Conservation (phyloP, 2,113 vertebrate genomes). For the Megaceryle maxima region DNA sequence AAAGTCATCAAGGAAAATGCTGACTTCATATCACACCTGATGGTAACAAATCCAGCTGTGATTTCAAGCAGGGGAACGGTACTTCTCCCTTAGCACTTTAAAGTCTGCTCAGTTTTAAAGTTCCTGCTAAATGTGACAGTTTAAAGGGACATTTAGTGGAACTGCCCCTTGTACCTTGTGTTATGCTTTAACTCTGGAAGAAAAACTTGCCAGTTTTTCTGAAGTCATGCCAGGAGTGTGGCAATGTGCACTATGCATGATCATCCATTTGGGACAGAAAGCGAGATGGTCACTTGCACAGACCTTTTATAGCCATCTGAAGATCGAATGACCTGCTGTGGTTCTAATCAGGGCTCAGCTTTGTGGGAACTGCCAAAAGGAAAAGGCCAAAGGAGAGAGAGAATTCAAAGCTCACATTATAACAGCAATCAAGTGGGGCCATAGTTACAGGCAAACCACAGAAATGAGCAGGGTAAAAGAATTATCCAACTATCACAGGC, state of each 20-base stretch:
- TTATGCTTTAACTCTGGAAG: slow-evolving; percentile 20
- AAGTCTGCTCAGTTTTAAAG: slow-evolving; percentile 48
- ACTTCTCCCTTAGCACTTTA: slow-evolving; percentile 32
- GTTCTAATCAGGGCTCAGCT: slow-evolving; percentile 67
- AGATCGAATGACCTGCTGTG: slow-evolving; percentile 60
- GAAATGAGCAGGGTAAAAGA: slow-evolving; percentile 44
- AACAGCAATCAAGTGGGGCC: slow-evolving; percentile 41
- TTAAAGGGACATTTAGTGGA: slow-evolving; percentile 37
- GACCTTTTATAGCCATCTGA: slow-evolving; percentile 67
- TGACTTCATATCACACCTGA: slow-evolving; percentile 60
- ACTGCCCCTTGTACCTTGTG: slow-evolving; percentile 1
- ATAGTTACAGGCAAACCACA: slow-evolving; percentile 45
- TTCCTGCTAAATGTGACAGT: neutral
- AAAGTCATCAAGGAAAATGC: slow-evolving; percentile 36
- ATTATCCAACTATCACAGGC: slow-evolving; percentile 44
- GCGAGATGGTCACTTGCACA: slow-evolving; percentile 35
- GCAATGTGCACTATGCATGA: neutral
- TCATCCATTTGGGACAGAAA: slow-evolving; percentile 48
- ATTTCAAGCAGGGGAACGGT: neutral
- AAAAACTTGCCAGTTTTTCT: slow-evolving; percentile 24
- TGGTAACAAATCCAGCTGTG: slow-evolving; percentile 42
- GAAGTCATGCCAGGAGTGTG: slow-evolving; percentile 28
- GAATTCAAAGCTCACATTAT: slow-evolving; percentile 61
- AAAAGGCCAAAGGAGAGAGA: slow-evolving; percentile 68
- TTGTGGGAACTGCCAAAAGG: slow-evolving; percentile 53